These are phyloP conservation scores for Perodicticus potto DNA, from an alignment of 2,797 vertebrate genomes.

Conservation along the genomic window DNA sequence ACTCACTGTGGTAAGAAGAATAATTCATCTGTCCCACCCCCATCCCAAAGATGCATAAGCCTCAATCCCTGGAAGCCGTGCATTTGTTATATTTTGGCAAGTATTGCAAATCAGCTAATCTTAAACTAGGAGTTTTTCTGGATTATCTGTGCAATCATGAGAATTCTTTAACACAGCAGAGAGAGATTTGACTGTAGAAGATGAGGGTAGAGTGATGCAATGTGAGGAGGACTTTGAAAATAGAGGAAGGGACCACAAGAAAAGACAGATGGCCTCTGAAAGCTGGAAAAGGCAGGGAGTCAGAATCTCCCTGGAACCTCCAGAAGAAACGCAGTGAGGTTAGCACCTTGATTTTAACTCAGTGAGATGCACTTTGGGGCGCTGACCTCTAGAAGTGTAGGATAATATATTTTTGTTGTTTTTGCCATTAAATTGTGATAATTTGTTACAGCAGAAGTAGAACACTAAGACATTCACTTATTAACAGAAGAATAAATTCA, in stretches of 20 bases:
- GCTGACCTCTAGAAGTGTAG: neutral
- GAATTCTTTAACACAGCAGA: neutral
- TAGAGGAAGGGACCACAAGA: neutral
- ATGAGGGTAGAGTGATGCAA: neutral
- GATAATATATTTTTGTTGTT: neutral
- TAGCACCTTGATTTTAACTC: neutral
- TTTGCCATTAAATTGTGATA: neutral
- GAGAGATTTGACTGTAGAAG: neutral
- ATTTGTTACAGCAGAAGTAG: neutral
- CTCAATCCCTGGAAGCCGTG: neutral
- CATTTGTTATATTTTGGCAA: neutral
- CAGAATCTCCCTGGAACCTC: neutral
- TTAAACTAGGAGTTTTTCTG: neutral
- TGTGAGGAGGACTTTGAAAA: neutral
- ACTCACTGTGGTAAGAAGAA: neutral
- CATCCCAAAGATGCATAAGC: neutral
- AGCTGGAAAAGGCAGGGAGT: neutral
- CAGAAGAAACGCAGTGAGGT: neutral
- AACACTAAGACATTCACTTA: neutral
- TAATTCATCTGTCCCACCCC: neutral
- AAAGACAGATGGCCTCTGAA: neutral
- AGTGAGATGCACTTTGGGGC: neutral
- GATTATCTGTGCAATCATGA: neutral
- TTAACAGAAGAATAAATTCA: neutral
- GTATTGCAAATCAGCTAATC: neutral